Conservation (phyloP, 2,888 invertebrate species). For the Synergus itoensis region DNA sequence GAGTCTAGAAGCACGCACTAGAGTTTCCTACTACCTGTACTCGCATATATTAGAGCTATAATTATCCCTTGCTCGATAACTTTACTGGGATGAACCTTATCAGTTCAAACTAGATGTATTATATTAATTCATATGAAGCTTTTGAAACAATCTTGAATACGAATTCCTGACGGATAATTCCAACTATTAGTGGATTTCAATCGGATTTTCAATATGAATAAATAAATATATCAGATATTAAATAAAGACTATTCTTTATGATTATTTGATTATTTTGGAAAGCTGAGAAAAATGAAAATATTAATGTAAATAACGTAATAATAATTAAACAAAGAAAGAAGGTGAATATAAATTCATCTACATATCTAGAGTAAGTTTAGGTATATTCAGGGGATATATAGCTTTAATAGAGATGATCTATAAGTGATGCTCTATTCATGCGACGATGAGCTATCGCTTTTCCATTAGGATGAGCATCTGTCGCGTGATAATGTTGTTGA, state of each 20-base stretch:
- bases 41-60: conserved; percentile 56
- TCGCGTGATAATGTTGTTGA: neutral
- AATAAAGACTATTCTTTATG: too few species aligned
- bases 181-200: too few species aligned
- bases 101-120: conserved; percentile 31
- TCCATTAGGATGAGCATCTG: neutral
- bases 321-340: neutral
- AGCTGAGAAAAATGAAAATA: too few species aligned
- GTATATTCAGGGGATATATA: too few species aligned
- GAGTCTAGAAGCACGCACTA: conserved; percentile 53
- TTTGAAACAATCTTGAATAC: neutral
- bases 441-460: neutral
- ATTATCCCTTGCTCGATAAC: conserved; percentile 51
- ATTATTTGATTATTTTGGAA: too few species aligned
- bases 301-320: too few species aligned
- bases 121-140: neutral
- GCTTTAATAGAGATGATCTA: neutral
- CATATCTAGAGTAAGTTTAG: neutral
- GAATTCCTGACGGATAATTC: too few species aligned
- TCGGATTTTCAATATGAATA: too few species aligned
- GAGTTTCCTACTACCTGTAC: conserved; percentile 51
- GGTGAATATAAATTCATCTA: neutral
- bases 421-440: neutral
- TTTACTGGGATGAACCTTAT: conserved; percentile 52
- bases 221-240: too few species aligned